Evolutionary conservation across 2,888 invertebrate species (phyloP).

Genomic region (Artemia sinica): DNA sequence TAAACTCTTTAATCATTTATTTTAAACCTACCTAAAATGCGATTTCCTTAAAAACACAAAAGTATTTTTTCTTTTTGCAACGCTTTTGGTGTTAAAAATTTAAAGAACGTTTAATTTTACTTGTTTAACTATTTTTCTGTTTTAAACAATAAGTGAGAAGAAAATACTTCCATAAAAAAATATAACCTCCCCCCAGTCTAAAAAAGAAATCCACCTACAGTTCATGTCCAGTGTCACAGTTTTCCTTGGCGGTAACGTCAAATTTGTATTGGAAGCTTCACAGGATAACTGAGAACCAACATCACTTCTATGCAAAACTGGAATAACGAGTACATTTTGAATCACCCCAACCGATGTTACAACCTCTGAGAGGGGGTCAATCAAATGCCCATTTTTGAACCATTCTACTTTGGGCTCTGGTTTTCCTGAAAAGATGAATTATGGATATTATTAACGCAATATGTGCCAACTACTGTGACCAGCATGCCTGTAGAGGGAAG

Average conservation of each 20-base stretch:
- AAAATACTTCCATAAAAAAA: no score
- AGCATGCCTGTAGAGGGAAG: background rate
- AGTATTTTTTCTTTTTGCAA: no score
- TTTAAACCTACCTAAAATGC: no score
- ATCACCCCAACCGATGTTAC: conserved; percentile 27
- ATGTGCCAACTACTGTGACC: background rate
- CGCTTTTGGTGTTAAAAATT: no score
- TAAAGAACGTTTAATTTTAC: no score
- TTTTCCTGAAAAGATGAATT: conserved; percentile 41
- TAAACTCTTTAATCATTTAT: no score
- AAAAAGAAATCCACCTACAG: conserved; percentile 33
- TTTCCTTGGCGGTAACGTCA: conserved; percentile 47
- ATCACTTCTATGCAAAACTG: conserved; percentile 44
- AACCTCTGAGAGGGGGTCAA: conserved; percentile 42
- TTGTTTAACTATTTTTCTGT: no score
- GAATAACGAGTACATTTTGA: conserved; percentile 33
- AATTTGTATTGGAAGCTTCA: conserved; percentile 50
- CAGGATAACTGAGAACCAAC: conserved; percentile 50
- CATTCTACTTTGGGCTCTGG: conserved; percentile 54
- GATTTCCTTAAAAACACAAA: no score
- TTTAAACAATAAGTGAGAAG: no score
- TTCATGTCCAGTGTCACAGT: conserved; percentile 50
- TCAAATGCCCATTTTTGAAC: conserved; percentile 50
- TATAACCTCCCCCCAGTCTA: background rate
- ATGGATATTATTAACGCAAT: background rate